Percentiles rank a stretch among this genome's conserved stretches.
Conservation (phyloP, 2,113 vertebrate species). For the Dendropsophus ebraccatus region DNA sequence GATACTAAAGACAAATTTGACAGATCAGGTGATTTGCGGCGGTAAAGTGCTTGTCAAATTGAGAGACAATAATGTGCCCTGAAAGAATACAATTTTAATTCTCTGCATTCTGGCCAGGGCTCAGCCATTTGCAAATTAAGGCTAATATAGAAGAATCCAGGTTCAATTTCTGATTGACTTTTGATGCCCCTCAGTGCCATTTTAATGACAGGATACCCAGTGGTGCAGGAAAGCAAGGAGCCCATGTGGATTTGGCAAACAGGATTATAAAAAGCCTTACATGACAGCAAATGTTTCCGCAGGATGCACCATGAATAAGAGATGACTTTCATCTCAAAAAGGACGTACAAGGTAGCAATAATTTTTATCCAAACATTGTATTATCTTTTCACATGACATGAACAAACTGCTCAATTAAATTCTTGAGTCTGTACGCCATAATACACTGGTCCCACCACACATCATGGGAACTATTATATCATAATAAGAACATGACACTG, state of each 20-base stretch:
- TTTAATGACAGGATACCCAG: slow-evolving; percentile 63
- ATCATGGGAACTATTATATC: neutral
- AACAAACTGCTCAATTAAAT: slow-evolving; percentile 28
- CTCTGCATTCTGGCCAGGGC: slow-evolving; percentile 55
- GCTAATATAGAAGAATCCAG: slow-evolving; percentile 42
- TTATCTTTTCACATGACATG: slow-evolving; percentile 51
- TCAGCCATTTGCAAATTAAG: slow-evolving; percentile 44
- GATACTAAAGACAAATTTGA: slow-evolving; percentile 75
- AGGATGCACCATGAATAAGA: slow-evolving; percentile 58
- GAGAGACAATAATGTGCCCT: slow-evolving; percentile 46
- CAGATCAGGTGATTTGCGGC: slow-evolving; percentile 70
- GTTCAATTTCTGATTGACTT: slow-evolving; percentile 50
- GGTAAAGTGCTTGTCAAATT: slow-evolving; percentile 51
- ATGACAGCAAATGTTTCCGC: slow-evolving; percentile 49
- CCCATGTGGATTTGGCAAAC: slow-evolving; percentile 60
- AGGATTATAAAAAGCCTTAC: slow-evolving; percentile 58
- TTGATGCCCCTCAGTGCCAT: slow-evolving; percentile 61
- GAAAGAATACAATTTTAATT: slow-evolving; percentile 51
- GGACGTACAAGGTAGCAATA: slow-evolving; percentile 30
- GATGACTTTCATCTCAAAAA: slow-evolving; percentile 46
- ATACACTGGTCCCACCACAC: neutral
- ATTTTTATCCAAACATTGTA: slow-evolving; percentile 42
- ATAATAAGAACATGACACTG: neutral
- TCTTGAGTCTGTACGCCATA: neutral
- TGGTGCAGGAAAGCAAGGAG: slow-evolving; percentile 67